Conservation (phyloP, 2,888 invertebrate genomes). For the Eristalinus aeneus region DNA sequence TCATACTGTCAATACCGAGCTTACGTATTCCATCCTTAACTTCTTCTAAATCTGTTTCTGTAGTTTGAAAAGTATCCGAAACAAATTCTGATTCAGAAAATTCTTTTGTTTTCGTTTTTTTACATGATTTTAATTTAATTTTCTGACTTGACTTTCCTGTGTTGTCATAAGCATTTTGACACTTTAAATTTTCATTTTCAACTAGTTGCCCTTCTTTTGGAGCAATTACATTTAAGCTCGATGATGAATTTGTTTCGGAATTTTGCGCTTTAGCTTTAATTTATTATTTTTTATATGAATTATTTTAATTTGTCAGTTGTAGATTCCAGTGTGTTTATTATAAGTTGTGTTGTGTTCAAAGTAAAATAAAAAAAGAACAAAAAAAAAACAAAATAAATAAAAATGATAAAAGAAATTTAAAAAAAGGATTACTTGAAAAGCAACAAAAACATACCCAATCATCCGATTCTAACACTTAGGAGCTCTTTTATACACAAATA, state of each 20-base stretch:
- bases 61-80: constrained; percentile 87
- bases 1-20: constrained; percentile 84
- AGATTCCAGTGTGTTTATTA: constrained; percentile 60
- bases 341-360: constrained; percentile 78
- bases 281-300: constrained; percentile 55
- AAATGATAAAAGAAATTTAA: constrained; percentile 56
- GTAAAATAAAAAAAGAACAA: constrained; percentile 74
- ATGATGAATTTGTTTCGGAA: constrained; percentile 72
- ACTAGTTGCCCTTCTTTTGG: constrained; percentile 46
- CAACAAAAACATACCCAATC: neutral
- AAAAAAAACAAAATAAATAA: constrained; percentile 68
- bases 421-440: constrained; percentile 81
- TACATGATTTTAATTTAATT: constrained; percentile 46
- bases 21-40: constrained; percentile 89
- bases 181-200: constrained; percentile 29
- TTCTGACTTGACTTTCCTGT: constrained; percentile 36
- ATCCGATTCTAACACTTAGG: neutral
- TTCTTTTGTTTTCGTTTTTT: constrained; percentile 61
- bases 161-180: constrained; percentile 27
- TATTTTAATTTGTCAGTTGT: constrained; percentile 63
- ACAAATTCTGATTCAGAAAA: constrained; percentile 86
- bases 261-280: constrained; percentile 66
- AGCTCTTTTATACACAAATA: too few relatives aligned
- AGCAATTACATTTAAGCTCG: constrained; percentile 36
- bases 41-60: constrained; percentile 86